Percentiles rank a stretch among this genome's conserved stretches.
Evolutionary conservation across 2,797 vertebrate species (phyloP).

Genomic region (Capromys pilorides): DNA sequence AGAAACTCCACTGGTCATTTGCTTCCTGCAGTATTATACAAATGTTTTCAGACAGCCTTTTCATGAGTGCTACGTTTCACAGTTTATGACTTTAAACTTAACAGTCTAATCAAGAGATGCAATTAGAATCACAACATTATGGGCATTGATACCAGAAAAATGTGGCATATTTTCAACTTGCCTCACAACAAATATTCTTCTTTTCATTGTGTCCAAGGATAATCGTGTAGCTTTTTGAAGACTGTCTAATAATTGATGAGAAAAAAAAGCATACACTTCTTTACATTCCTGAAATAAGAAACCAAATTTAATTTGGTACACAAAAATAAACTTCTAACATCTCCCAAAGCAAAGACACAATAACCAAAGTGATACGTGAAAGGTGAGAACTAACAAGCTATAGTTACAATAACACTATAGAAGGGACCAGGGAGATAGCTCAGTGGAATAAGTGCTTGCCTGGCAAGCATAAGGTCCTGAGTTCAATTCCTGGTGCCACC

Average conservation of each 20-base stretch:
- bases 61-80: slow-evolving; percentile 1
- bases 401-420: background rate
- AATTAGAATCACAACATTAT: background rate
- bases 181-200: slow-evolving; percentile 86
- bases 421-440: background rate
- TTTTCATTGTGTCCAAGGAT: slow-evolving; percentile 89
- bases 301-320: slow-evolving; percentile 42
- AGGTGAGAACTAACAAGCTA: background rate
- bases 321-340: background rate
- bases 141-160: background rate
- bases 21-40: background rate
- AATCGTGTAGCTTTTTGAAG: slow-evolving; percentile 87
- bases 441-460: no score
- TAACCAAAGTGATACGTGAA: background rate
- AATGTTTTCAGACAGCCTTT: background rate
- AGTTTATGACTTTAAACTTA: background rate
- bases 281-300: slow-evolving; percentile 86
- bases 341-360: slow-evolving; percentile 50
- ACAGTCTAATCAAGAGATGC: background rate
- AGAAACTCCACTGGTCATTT: background rate
- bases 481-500: no score
- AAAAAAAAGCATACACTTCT: slow-evolving; percentile 87
- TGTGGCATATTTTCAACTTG: slow-evolving; percentile 80
- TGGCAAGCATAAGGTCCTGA: no score
- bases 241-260: slow-evolving; percentile 86